Evolutionary conservation across 2,888 invertebrate genomes (phyloP).

Genomic region (Tenthredo amoena): DNA sequence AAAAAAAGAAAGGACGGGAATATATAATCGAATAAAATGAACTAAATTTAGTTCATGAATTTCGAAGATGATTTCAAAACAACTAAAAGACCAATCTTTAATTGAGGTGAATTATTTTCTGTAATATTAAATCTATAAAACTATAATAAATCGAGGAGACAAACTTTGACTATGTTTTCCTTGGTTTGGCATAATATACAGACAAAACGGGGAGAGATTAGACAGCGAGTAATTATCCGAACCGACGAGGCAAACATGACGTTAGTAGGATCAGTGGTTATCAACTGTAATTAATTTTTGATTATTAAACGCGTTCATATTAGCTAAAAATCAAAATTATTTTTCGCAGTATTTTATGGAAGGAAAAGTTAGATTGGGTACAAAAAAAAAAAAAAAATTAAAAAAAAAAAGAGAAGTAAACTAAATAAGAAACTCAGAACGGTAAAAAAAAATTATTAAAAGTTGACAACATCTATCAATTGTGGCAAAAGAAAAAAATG

Average conservation of each 20-base stretch:
- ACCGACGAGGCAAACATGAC: constrained; percentile 8
- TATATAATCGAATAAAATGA: neutral
- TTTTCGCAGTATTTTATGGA: neutral
- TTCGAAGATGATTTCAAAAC: neutral
- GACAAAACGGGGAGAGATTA: neutral
- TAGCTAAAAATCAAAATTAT: neutral
- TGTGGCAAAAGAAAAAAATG: neutral
- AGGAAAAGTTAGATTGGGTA: neutral
- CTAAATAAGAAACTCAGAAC: neutral
- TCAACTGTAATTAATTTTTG: neutral
- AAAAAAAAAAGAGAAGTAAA: neutral
- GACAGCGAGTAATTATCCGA: constrained; percentile 35
- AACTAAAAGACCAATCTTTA: neutral
- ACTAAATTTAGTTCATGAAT: neutral
- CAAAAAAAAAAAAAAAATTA: neutral
- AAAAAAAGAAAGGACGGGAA: too few species aligned
- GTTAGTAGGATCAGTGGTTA: constrained; percentile 9
- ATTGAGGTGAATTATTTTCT: neutral
- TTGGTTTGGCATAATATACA: neutral
- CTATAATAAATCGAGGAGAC: neutral
- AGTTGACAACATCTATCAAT: neutral
- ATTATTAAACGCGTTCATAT: neutral
- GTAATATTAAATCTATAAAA: neutral
- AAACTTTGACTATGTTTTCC: neutral
- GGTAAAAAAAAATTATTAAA: neutral